Percentiles rank a stretch among this genome's conserved stretches.
Evolutionary conservation across 1,140 invertebrate species (phyloP).

Genomic region (Calliphora vicina): DNA sequence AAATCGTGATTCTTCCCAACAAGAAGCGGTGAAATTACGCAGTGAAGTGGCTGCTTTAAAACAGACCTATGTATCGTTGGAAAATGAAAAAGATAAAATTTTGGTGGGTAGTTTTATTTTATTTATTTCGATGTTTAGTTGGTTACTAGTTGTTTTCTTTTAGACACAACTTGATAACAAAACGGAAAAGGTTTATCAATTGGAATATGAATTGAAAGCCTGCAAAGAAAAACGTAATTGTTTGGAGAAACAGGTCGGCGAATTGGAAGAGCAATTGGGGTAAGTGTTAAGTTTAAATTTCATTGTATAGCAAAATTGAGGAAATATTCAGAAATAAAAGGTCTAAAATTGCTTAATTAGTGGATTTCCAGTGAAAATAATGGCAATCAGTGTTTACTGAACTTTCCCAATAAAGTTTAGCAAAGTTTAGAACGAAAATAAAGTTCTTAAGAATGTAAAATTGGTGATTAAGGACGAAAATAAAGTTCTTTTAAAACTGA

Average conservation of each 20-base stretch:
- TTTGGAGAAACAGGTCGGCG: conserved; percentile 50
- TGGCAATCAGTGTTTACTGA: no score
- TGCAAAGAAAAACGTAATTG: conserved; percentile 45
- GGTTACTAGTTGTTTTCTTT: conserved; percentile 16
- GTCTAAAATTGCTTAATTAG: no score
- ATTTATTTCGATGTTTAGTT: background rate
- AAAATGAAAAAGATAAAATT: conserved; percentile 56
- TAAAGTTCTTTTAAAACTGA: no score
- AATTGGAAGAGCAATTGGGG: conserved; percentile 51
- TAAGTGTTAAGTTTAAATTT: conserved; percentile 42
- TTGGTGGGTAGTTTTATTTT: conserved; percentile 45
- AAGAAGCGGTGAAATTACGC: conserved; percentile 42
- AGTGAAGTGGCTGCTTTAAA: conserved; percentile 51
- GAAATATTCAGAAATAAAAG: background rate
- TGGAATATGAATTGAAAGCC: conserved; percentile 55
- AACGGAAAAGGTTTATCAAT: conserved; percentile 51
- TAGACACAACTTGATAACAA: conserved; percentile 57
- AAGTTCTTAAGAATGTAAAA: no score
- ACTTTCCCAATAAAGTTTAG: background rate
- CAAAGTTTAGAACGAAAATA: no score
- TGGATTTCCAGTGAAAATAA: no score
- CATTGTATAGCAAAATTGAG: no score
- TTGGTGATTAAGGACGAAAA: no score
- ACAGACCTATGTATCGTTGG: conserved; percentile 48
- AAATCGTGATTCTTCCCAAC: conserved; percentile 46